Conservation (phyloP, 53 echinoderm and acorn worm genomes). For the Patiria pectinifera region DNA sequence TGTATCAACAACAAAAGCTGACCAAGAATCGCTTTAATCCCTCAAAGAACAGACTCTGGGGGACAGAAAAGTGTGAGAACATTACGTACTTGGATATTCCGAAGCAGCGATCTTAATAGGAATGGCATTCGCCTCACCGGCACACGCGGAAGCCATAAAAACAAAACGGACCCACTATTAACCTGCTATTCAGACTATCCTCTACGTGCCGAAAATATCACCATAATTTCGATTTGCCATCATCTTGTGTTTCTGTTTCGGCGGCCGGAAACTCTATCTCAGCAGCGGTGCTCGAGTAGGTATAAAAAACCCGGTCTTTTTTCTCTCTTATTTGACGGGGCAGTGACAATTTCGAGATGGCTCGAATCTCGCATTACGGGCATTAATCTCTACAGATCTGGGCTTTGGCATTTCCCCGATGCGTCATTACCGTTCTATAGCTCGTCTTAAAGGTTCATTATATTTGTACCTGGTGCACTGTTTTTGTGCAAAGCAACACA, state of each 20-base stretch:
- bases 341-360: conserved; percentile 14
- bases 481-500: too few relatives aligned
- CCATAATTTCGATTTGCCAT: not conserved
- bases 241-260: not conserved
- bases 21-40: too few relatives aligned
- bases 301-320: not conserved
- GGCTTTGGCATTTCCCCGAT: not conserved
- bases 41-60: too few relatives aligned
- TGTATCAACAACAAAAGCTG: too few relatives aligned
- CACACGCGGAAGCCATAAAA: not conserved
- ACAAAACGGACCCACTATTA: not conserved
- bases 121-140: not conserved
- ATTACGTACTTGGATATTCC: not conserved
- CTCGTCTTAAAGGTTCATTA: not conserved
- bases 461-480: too few relatives aligned
- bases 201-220: not conserved
- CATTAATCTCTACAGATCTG: not conserved
- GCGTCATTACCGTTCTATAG: not conserved
- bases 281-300: not conserved
- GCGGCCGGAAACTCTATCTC: not conserved
- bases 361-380: conserved; percentile 8
- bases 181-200: not conserved
- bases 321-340: not conserved
- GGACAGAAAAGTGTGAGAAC: not conserved
- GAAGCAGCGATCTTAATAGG: not conserved